Conservation (phyloP, 2,113 vertebrate species). For the Hypocryptadius cinnamomeus region DNA sequence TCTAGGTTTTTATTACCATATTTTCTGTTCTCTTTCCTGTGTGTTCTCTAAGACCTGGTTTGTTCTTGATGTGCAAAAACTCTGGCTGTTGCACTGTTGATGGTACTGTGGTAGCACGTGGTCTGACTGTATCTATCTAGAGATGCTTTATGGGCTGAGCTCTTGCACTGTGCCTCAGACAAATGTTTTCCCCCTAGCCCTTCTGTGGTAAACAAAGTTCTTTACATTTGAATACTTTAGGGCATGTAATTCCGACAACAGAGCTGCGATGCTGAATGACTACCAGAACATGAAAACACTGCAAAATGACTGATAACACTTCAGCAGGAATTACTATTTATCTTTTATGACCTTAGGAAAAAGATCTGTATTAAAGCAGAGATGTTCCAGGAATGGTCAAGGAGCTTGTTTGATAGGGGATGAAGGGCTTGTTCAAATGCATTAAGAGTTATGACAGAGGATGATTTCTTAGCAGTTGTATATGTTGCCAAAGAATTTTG, state of each 20-base stretch:
- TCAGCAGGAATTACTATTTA: background rate
- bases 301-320: background rate
- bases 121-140: background rate
- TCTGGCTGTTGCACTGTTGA: accelerated
- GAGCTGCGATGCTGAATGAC: background rate
- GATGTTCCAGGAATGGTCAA: background rate
- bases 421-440: constrained; percentile 10
- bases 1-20: background rate
- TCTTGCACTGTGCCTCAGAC: background rate
- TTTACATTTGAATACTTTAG: background rate
- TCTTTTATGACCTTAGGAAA: background rate
- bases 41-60: background rate
- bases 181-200: background rate
- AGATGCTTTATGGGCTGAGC: background rate
- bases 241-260: background rate
- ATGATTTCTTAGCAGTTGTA: background rate
- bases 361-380: background rate
- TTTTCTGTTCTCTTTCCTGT: background rate
- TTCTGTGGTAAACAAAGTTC: background rate
- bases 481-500: background rate
- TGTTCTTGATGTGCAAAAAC: background rate
- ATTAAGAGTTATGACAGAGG: background rate
- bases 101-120: background rate
- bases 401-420: background rate
- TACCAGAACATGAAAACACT: background rate